These are phyloP conservation scores for Onychomys arenicola DNA, from an alignment of 2,797 vertebrate species.

Conservation along the genomic window DNA sequence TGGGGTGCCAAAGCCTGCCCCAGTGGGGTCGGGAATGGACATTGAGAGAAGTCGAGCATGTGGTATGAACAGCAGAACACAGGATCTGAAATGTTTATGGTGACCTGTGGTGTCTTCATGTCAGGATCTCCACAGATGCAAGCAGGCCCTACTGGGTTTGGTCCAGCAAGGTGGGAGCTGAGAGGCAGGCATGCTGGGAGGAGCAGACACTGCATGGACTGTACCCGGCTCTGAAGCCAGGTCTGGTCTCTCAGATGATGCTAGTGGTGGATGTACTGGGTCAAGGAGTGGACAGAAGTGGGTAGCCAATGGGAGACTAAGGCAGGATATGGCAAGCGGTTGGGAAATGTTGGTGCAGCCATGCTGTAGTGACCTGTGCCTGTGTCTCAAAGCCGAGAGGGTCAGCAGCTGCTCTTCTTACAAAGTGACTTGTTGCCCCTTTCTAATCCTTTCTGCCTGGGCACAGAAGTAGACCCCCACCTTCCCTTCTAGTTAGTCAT, in stretches of 20 bases:
- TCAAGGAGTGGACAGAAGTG: not conserved
- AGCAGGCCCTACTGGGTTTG: not conserved
- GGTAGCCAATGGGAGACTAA: not conserved
- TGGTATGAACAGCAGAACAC: not conserved
- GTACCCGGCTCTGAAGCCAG: not conserved
- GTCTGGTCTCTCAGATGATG: not conserved
- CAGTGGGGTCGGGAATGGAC: not conserved
- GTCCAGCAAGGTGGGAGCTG: too few relatives aligned
- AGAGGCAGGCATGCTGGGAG: too few relatives aligned
- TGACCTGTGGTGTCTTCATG: not conserved
- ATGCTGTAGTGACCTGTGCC: not conserved
- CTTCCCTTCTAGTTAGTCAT: not conserved
- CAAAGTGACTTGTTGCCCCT: not conserved
- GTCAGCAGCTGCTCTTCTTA: not conserved
- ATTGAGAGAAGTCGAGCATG: not conserved
- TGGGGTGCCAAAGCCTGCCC: not conserved
- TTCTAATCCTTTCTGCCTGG: not conserved
- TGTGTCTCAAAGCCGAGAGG: too few relatives aligned
- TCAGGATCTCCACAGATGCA: not conserved
- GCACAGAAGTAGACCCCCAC: too few relatives aligned
- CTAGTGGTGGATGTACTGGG: not conserved
- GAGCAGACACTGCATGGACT: not conserved
- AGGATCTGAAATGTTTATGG: not conserved
- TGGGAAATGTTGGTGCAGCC: too few relatives aligned
- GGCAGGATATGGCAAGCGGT: accelerated